Conservation (phyloP, 2,888 invertebrate species). For the Macrophya annulata region DNA sequence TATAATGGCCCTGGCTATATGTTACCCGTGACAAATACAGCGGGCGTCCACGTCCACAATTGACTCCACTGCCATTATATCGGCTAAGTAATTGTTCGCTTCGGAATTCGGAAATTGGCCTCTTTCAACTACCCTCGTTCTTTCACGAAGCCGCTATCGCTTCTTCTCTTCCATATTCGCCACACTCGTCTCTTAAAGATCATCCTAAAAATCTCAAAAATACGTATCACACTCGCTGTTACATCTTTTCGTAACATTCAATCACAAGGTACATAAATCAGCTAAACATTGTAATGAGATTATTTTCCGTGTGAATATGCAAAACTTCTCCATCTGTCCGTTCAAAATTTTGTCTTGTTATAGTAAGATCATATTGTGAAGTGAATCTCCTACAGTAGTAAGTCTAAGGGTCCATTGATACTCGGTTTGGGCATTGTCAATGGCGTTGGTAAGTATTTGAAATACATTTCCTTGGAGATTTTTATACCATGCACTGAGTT, state of each 20-base stretch:
- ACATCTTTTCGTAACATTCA: background rate
- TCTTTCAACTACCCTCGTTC: constrained; percentile 64
- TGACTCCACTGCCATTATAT: constrained; percentile 72
- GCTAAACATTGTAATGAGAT: background rate
- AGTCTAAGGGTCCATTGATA: constrained; percentile 21
- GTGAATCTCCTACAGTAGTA: background rate
- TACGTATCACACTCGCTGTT: background rate
- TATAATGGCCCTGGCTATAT: constrained; percentile 41
- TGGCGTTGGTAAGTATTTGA: constrained; percentile 47
- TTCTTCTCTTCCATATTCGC: background rate
- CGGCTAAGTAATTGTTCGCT: constrained; percentile 77
- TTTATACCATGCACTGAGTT: constrained; percentile 54
- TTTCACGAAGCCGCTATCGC: background rate
- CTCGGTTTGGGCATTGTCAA: constrained; percentile 2
- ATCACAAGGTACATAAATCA: background rate
- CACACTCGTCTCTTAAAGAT: background rate
- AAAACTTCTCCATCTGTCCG: background rate
- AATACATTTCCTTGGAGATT: constrained; percentile 66
- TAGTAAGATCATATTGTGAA: background rate
- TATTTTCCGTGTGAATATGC: background rate
- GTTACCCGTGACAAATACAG: constrained; percentile 65
- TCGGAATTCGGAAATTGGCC: constrained; percentile 69
- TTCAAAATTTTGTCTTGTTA: background rate
- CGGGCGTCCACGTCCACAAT: constrained; percentile 66
- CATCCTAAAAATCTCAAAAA: background rate